phyloP scores from a whole-genome alignment of 2,888 invertebrate genomes.

The Latrodectus elegans region DNA sequence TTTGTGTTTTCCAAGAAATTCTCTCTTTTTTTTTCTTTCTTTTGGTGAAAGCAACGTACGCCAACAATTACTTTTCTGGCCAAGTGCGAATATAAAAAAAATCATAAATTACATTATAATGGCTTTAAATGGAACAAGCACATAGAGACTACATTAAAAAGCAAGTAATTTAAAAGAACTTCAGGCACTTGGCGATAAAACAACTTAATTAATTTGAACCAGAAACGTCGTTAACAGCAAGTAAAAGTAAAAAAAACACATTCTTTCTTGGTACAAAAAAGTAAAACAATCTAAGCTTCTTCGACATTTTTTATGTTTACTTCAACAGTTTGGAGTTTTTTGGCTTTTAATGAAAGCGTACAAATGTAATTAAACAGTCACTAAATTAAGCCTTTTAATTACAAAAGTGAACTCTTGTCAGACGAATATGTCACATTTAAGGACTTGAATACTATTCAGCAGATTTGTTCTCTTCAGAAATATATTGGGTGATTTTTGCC shows the following conservation, averaged over 20 bases:
- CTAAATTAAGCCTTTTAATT: slow-evolving; percentile 27
- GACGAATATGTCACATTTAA: neutral
- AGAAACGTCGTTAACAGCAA: slow-evolving; percentile 23
- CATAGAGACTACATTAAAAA: slow-evolving; percentile 8
- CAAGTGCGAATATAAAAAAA: neutral
- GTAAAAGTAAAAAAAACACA: slow-evolving; percentile 13
- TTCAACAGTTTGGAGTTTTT: slow-evolving; percentile 24
- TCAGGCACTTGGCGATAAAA: slow-evolving; percentile 28
- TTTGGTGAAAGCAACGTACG: neutral
- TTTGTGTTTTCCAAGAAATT: no score
- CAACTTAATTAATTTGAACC: slow-evolving; percentile 53
- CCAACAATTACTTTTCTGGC: neutral
- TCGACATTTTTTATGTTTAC: slow-evolving; percentile 18
- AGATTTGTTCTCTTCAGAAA: no score
- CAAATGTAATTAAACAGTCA: slow-evolving; percentile 25
- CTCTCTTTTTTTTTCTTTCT: neutral
- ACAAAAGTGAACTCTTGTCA: neutral
- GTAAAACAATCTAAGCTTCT: slow-evolving; percentile 30
- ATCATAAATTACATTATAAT: neutral
- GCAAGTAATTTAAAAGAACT: slow-evolving; percentile 28
- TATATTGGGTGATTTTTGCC: no score
- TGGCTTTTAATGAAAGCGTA: slow-evolving; percentile 34
- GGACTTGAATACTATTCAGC: neutral
- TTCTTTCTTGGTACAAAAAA: neutral
- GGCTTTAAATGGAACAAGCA: neutral